Base-by-base conservation (phyloP, 2,888 invertebrate species). In the Andrena dorsata region DNA sequence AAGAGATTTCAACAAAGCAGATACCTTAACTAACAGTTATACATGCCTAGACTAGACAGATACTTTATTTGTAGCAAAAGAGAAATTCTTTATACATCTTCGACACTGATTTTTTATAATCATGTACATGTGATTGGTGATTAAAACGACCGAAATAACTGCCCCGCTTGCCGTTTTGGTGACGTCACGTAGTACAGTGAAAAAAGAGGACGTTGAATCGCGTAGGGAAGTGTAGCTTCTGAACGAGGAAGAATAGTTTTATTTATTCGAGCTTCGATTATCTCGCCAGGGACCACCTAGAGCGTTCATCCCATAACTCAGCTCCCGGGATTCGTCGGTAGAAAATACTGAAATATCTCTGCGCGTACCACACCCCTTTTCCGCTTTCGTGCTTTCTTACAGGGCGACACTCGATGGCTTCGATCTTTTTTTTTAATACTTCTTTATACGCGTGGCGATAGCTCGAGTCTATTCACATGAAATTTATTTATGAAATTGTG, bases 201-300 rank as follows among this genome's bases (percentile, higher is more conserved):
- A 28, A 28, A 23, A 10, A 41, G 28, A 20, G 41, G 0, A n/a
- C 41, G 23, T 41, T 20, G 47, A 41, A 8, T 56, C 56, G 28
- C 30, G 47, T 5, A 20, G 23, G 63, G 35, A 77, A 65, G 65
- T 32, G 49, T 47, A 47, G 51, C 53, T 41, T 49, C 51, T 28
- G 53, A 41, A n/a, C 56, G 35, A 41, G 47, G 32, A 64, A 56
- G 76, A 84, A 83, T 87, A 88, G 86, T 90, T 90, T 89, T 90
- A 91, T 90, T 91, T 91, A 90, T 91, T 90, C 87, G 89, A 87
- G 89, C 86, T 91, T 91, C 90, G 91, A 91, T 91, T 90, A 91
- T 91, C 90, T 88, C 85, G 84, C 82, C 82, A 82, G 90, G 85
- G 91, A 90, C 91, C 91, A 89, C 91, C 91, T 90, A 89, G 88